Percentiles rank a stretch among this genome's conserved stretches.
phyloP scores from a whole-genome alignment of 2,888 invertebrate species.

The Microchrysa polita region DNA sequence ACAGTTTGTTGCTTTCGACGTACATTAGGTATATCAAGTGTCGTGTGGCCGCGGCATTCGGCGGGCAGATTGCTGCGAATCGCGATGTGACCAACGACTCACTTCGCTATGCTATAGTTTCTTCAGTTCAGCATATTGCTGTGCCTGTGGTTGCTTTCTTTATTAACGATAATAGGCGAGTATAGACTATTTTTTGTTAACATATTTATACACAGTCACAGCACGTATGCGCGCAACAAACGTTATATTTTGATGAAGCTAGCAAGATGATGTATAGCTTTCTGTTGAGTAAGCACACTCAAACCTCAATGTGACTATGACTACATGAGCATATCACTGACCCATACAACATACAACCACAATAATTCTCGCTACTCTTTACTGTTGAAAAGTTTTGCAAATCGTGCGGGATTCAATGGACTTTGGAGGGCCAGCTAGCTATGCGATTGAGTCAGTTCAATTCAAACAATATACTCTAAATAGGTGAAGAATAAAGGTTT shows the following conservation, averaged over 20 bases:
- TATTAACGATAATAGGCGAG: slow-evolving; percentile 13
- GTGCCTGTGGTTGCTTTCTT: slow-evolving; percentile 11
- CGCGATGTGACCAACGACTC: no score
- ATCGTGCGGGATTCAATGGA: no score
- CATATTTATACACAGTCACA: background rate
- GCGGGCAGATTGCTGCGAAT: background rate
- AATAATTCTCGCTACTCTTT: no score
- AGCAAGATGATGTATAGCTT: background rate
- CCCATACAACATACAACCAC: background rate
- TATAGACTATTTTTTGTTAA: background rate
- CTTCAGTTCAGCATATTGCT: background rate
- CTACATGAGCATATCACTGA: background rate
- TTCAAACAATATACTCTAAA: background rate
- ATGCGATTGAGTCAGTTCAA: background rate
- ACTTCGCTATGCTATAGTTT: slow-evolving; percentile 13
- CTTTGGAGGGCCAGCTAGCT: background rate
- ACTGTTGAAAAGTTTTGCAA: no score
- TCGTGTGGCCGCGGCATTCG: slow-evolving; percentile 37
- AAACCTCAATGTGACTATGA: slow-evolving; percentile 5
- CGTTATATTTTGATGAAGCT: no score
- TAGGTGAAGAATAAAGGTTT: background rate
- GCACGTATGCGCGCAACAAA: background rate
- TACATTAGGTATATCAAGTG: slow-evolving; percentile 27
- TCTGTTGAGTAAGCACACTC: slow-evolving; percentile 20
- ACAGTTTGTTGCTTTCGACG: slow-evolving; percentile 34